Conservation (phyloP, 1,140 invertebrate species). For the Ceratosolen fusciceps region DNA sequence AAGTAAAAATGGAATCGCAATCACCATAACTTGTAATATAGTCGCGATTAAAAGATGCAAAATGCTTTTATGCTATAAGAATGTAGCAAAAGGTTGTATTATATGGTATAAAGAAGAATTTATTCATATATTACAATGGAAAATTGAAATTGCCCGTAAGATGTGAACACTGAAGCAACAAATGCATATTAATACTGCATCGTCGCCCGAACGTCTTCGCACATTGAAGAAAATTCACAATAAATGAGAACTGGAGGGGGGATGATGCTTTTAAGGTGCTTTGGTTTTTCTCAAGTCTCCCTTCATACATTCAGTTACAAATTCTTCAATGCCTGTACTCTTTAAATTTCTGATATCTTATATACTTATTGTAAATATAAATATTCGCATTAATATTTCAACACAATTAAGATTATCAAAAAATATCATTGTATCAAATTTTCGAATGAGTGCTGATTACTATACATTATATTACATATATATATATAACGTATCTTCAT, state of each 20-base stretch:
- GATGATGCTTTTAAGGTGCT: not conserved
- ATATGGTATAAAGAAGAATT: not conserved
- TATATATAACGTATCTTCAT: too few relatives aligned
- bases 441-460: too few relatives aligned
- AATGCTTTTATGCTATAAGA: not conserved
- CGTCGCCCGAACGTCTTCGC: not conserved
- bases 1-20: slow-evolving; percentile 22
- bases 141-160: slow-evolving; percentile 27
- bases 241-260: not conserved
- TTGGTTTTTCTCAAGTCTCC: not conserved
- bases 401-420: too few relatives aligned
- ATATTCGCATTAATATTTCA: too few relatives aligned
- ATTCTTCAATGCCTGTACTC: not conserved
- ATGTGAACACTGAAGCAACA: not conserved
- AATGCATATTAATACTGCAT: slow-evolving; percentile 31
- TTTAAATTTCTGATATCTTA: slow-evolving; percentile 8
- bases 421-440: too few relatives aligned
- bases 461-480: too few relatives aligned
- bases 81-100: not conserved
- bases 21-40: slow-evolving; percentile 5
- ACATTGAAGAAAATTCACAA: not conserved
- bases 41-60: slow-evolving; percentile 8
- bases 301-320: not conserved
- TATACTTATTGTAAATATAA: not conserved
- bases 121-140: not conserved